Evolutionary conservation across 1,140 invertebrate genomes (phyloP), one percentile per base, ranked within the genome.

Genomic region (Drosophila suzukii): DNA sequence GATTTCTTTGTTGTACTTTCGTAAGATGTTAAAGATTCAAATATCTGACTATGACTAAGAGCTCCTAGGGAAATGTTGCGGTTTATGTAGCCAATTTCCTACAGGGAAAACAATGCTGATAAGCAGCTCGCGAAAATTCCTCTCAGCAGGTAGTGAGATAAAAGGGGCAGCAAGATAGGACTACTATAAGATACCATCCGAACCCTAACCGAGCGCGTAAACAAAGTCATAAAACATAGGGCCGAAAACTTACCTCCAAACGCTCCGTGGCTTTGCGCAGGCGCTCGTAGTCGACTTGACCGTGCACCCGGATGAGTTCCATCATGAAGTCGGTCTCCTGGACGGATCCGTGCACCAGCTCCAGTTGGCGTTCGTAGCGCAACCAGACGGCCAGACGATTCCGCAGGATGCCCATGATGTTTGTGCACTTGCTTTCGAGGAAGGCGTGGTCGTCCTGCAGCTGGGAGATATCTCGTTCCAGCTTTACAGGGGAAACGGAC

Each of bases 281-380:
- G 32, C 96, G 94, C 55, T 97, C 96, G 73, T 97, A 97, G 92
- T 97, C 96, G 2, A 97, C 95, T 41, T 95, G 95, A 12, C 96
- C 96, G 83, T 97, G 96, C 0, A 97, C 95, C 1, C 95, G 96
- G 4, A 97, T 93, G 12, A 97, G 91, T 79, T 97, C 96, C 93
- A 97, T 96, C 96, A 97, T 97, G 78, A 96, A 97, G 90, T 97
- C 96, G 0, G 96, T 96, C 75, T 97, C 96, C 60, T 96, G 94
- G 0, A 97, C 95, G 0, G 96, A 96, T 36, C 96, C 95, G 54
- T 97, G 95, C 1, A 97, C 96, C 89, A 95, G 79, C 77, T 97
- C 96, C 62, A 97, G 90, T 76, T 96, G 96, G 15, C 94, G 92
- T 75, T 97, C 96, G 78, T 96, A 97, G 30, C 95, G 92, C 36